A percentile compares a stretch with the other conserved stretches of the same genome.
phyloP scores from a whole-genome alignment of 2,888 invertebrate genomes.

The Drosophila paramelanica region DNA sequence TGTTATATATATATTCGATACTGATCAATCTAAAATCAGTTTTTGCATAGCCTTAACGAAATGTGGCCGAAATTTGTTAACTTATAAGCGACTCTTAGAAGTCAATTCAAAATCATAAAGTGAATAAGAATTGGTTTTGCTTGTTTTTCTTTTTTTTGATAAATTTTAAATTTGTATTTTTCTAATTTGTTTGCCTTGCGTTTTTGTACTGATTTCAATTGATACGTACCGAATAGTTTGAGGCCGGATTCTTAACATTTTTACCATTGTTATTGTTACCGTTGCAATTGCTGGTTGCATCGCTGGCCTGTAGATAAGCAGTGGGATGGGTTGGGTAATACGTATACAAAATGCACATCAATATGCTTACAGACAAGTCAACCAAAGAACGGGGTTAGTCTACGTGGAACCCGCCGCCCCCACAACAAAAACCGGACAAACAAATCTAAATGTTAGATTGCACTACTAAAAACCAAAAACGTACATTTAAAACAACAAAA shows the following conservation, averaged over 20 bases:
- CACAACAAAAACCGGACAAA: conserved; percentile 25
- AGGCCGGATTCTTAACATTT: conserved; percentile 85
- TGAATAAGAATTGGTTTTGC: background rate
- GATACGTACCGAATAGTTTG: conserved; percentile 86
- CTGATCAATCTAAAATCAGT: conserved; percentile 86
- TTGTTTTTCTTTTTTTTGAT: conserved; percentile 11
- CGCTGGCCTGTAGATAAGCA: conserved; percentile 85
- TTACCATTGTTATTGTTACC: conserved; percentile 82
- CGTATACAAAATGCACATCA: conserved; percentile 61
- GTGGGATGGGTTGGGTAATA: conserved; percentile 83
- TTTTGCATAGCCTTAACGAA: conserved; percentile 54
- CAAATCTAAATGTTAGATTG: conserved; percentile 33
- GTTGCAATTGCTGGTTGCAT: conserved; percentile 83
- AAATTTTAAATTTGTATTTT: background rate
- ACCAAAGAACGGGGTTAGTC: conserved; percentile 66
- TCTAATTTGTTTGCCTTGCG: conserved; percentile 33
- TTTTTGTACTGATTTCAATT: conserved; percentile 84
- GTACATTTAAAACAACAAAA: conserved; percentile 6
- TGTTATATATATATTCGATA: conserved; percentile 83
- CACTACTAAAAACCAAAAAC: conserved; percentile 18
- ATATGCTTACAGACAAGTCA: conserved; percentile 50
- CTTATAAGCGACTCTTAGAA: background rate
- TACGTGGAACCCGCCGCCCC: conserved; percentile 24
- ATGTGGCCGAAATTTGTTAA: conserved; percentile 59
- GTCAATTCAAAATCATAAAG: background rate